A percentile compares a stretch with the other conserved stretches of the same genome.
These are phyloP conservation scores for Mormoops blainvillei DNA, from an alignment of 2,113 vertebrate genomes.

Conservation along the genomic window DNA sequence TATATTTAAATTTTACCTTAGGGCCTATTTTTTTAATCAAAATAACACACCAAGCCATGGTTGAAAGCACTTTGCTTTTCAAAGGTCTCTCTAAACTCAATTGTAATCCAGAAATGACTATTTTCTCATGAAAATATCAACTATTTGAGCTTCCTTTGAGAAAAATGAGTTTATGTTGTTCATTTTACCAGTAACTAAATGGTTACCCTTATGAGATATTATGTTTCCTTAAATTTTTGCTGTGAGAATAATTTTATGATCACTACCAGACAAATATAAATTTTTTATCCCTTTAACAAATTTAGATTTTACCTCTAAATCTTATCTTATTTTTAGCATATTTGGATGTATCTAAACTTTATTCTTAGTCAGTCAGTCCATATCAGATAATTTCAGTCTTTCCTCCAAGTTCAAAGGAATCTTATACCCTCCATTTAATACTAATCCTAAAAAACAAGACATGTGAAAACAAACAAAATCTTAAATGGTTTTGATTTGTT, in stretches of 20 bases:
- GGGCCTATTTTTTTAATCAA: slow-evolving; percentile 42
- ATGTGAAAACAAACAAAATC: slow-evolving; percentile 45
- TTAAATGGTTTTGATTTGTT: slow-evolving; percentile 37
- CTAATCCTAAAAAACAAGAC: slow-evolving; percentile 22
- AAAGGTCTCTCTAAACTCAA: slow-evolving; percentile 36
- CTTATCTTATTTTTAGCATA: slow-evolving; percentile 39
- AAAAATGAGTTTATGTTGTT: slow-evolving; percentile 39
- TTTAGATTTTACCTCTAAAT: slow-evolving; percentile 12
- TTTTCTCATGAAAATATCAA: slow-evolving; percentile 42
- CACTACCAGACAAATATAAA: neutral
- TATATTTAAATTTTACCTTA: slow-evolving; percentile 34
- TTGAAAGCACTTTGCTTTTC: slow-evolving; percentile 54
- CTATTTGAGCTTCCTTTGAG: slow-evolving; percentile 26
- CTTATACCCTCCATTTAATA: slow-evolving; percentile 42
- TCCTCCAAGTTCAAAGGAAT: slow-evolving; percentile 46
- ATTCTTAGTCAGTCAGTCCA: neutral
- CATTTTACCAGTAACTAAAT: neutral
- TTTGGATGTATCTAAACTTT: slow-evolving; percentile 38
- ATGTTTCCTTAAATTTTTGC: slow-evolving; percentile 49
- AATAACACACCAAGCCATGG: neutral
- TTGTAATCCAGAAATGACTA: slow-evolving; percentile 17
- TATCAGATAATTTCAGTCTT: slow-evolving; percentile 33
- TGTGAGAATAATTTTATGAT: slow-evolving; percentile 26
- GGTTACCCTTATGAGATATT: neutral
- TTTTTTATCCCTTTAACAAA: slow-evolving; percentile 26